Evolutionary conservation across 2,888 invertebrate genomes (phyloP).

Genomic region (Lasioglossum oenotherae): DNA sequence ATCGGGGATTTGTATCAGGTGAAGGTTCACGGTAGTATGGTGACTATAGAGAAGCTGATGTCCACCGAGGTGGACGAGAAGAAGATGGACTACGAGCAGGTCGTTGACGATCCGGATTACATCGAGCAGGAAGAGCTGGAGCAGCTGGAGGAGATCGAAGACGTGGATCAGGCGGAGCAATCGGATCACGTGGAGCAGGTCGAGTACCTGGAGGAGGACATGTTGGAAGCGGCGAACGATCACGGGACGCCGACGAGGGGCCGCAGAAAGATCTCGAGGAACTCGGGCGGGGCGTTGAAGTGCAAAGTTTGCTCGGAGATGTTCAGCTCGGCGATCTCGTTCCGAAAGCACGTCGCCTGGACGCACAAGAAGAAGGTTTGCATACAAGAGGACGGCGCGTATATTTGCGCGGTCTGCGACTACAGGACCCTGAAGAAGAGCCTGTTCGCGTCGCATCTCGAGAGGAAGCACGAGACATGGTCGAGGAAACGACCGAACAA

Average conservation of each 20-base stretch:
- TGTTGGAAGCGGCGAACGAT: slow-evolving; percentile 40
- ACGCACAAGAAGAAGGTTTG: slow-evolving; percentile 81
- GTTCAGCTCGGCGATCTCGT: slow-evolving; percentile 77
- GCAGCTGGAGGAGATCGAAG: slow-evolving; percentile 13
- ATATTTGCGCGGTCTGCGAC: slow-evolving; percentile 81
- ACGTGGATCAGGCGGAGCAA: slow-evolving; percentile 21
- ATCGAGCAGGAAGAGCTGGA: slow-evolving; percentile 35
- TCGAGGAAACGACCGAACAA: slow-evolving; percentile 73
- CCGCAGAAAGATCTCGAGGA: slow-evolving; percentile 33
- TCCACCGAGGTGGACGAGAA: slow-evolving; percentile 37
- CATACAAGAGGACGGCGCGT: slow-evolving; percentile 80
- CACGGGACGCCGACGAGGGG: slow-evolving; percentile 35
- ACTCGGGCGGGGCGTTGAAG: slow-evolving; percentile 67
- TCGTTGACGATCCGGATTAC: slow-evolving; percentile 29
- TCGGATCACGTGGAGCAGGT: slow-evolving; percentile 46
- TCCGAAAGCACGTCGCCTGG: slow-evolving; percentile 82
- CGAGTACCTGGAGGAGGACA: slow-evolving; percentile 65
- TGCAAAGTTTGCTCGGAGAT: slow-evolving; percentile 80
- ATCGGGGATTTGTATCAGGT: slow-evolving; percentile 77
- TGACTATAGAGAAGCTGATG: slow-evolving; percentile 76
- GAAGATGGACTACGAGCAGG: slow-evolving; percentile 38
- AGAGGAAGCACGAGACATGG: slow-evolving; percentile 81
- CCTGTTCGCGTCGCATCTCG: slow-evolving; percentile 78
- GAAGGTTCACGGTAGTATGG: slow-evolving; percentile 76
- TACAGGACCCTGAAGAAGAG: slow-evolving; percentile 79